phyloP scores from a whole-genome alignment of 2,888 invertebrate genomes.

The Zeuzera pyrina region DNA sequence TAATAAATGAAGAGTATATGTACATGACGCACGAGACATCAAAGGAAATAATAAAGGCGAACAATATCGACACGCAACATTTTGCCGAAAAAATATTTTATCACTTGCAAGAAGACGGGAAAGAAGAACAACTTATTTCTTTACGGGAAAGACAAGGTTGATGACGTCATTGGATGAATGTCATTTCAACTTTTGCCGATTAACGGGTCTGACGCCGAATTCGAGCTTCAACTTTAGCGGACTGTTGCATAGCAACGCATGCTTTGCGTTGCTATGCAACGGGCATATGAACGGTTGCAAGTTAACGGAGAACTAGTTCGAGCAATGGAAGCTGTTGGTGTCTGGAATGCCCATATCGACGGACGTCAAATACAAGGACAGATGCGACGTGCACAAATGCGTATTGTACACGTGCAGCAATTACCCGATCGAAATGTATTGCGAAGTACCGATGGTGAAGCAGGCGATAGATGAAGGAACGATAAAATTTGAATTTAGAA shows the following conservation, averaged over 20 bases:
- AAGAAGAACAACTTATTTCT: too few species aligned
- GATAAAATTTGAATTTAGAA: constrained; percentile 1
- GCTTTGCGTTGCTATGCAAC: too few species aligned
- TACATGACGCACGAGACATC: too few species aligned
- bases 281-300: not conserved
- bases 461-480: constrained; percentile 7
- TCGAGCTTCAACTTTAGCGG: not conserved
- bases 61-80: not conserved
- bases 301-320: constrained; percentile 11
- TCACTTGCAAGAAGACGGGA: not conserved
- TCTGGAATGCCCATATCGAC: constrained; percentile 9
- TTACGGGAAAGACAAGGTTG: not conserved
- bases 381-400: constrained; percentile 6
- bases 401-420: constrained; percentile 9
- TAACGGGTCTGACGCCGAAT: not conserved
- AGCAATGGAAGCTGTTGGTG: constrained; percentile 13
- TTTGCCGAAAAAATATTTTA: not conserved
- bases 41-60: constrained; percentile 3
- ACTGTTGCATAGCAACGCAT: not conserved
- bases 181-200: not conserved
- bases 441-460: constrained; percentile 2
- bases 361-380: constrained; percentile 13
- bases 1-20: too few species aligned
- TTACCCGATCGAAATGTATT: constrained; percentile 9
- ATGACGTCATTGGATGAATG: not conserved